Conservation (phyloP, 2,797 vertebrate genomes). For the Propithecus perrieri region DNA sequence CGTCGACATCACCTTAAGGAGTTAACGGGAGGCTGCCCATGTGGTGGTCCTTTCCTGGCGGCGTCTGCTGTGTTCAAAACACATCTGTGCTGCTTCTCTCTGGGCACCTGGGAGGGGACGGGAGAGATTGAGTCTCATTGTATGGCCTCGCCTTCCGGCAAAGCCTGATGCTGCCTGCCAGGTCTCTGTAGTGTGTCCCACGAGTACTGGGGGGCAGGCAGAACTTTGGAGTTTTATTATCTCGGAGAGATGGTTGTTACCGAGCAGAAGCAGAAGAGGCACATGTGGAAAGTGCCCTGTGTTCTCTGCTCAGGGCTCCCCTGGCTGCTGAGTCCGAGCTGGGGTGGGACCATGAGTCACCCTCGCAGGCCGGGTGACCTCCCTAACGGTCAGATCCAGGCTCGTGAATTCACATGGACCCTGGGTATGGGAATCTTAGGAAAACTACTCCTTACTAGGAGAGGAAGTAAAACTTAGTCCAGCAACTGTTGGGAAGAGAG, state of each 20-base stretch:
- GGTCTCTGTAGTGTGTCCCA: background rate
- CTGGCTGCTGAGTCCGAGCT: background rate
- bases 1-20: background rate
- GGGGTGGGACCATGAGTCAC: background rate
- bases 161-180: fast-evolving
- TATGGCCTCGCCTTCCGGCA: background rate
- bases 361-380: background rate
- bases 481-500: constrained; percentile 38
- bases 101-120: constrained; percentile 79
- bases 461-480: constrained; percentile 49
- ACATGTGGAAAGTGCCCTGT: background rate
- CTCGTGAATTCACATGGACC: background rate
- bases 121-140: constrained; percentile 45
- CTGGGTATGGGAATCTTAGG: constrained; percentile 10
- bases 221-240: background rate
- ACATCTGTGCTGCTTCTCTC: constrained; percentile 44
- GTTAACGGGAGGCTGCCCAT: background rate
- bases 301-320: background rate
- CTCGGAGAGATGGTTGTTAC: background rate
- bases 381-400: background rate
- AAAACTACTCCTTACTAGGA: constrained; percentile 42
- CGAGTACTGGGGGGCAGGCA: background rate
- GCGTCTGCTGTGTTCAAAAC: constrained; percentile 59
- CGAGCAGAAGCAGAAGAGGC: background rate
- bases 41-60: constrained; percentile 14